Evolutionary conservation across 2,797 vertebrate genomes (phyloP).

Genomic region (Triplophysa yarkandensis): DNA sequence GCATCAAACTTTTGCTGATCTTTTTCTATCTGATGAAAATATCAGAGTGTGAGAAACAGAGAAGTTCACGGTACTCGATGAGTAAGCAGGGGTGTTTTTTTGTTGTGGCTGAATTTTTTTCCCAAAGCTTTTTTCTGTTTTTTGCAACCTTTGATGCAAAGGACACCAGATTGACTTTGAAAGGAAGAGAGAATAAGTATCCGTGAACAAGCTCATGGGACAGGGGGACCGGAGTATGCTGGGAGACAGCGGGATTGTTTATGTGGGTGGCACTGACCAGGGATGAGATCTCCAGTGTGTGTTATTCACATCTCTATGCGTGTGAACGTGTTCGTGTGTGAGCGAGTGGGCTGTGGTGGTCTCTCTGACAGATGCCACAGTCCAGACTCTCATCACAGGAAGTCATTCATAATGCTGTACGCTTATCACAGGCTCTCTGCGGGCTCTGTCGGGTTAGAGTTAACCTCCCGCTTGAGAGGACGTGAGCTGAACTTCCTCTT

Average conservation of each 20-base stretch:
- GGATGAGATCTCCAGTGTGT: slow-evolving; percentile 64
- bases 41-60: slow-evolving; percentile 61
- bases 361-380: slow-evolving; percentile 75
- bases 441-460: slow-evolving; percentile 59
- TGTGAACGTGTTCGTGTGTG: slow-evolving; percentile 44
- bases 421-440: slow-evolving; percentile 64
- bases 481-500: slow-evolving; percentile 51
- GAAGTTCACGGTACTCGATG: slow-evolving; percentile 56
- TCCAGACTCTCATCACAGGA: slow-evolving; percentile 76
- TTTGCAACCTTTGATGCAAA: slow-evolving; percentile 50
- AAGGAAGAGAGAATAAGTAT: background rate
- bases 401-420: slow-evolving; percentile 75
- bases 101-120: slow-evolving; percentile 54
- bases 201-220: slow-evolving; percentile 61
- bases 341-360: slow-evolving; percentile 44
- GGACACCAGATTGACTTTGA: slow-evolving; percentile 56
- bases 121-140: slow-evolving; percentile 21
- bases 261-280: slow-evolving; percentile 79
- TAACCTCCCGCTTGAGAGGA: slow-evolving; percentile 51
- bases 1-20: slow-evolving; percentile 52
- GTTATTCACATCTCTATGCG: slow-evolving; percentile 75
- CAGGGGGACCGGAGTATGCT: slow-evolving; percentile 70
- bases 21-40: slow-evolving; percentile 55
- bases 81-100: slow-evolving; percentile 55
- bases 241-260: slow-evolving; percentile 67